Percentiles rank a stretch among this genome's conserved stretches.
Evolutionary conservation across 2,113 vertebrate species (phyloP).

Genomic region (Myodes glareolus): DNA sequence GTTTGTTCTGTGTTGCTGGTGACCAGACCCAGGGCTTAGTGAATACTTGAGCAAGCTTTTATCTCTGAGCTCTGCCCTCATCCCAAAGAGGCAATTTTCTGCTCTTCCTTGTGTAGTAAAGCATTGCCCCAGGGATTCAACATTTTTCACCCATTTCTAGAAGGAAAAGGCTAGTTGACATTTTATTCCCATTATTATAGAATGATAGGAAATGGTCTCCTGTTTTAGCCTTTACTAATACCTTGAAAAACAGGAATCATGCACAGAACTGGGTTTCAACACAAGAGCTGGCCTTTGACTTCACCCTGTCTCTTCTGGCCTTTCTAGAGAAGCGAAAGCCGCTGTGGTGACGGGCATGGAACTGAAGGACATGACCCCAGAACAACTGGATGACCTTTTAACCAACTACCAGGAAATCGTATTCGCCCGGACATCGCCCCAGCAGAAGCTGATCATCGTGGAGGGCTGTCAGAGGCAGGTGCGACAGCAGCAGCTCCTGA

Average conservation of each 20-base stretch:
- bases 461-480: slow-evolving; percentile 90
- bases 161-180: neutral
- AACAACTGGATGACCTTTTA: slow-evolving; percentile 87
- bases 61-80: neutral
- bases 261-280: neutral
- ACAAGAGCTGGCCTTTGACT: neutral
- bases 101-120: neutral
- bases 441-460: slow-evolving; percentile 90
- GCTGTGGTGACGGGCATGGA: slow-evolving; percentile 88
- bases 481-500: neutral
- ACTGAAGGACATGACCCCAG: slow-evolving; percentile 87
- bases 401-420: slow-evolving; percentile 86
- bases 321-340: slow-evolving; percentile 86
- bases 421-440: slow-evolving; percentile 89
- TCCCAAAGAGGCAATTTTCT: neutral
- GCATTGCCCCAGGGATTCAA: neutral
- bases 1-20: neutral
- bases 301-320: neutral
- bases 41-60: neutral
- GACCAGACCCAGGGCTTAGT: neutral
- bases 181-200: neutral
- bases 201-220: neutral
- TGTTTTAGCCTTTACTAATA: neutral
- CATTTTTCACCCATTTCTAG: neutral
- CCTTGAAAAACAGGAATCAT: neutral